Conservation (phyloP, 2,888 invertebrate species). For the Drosophila multiciliata region DNA sequence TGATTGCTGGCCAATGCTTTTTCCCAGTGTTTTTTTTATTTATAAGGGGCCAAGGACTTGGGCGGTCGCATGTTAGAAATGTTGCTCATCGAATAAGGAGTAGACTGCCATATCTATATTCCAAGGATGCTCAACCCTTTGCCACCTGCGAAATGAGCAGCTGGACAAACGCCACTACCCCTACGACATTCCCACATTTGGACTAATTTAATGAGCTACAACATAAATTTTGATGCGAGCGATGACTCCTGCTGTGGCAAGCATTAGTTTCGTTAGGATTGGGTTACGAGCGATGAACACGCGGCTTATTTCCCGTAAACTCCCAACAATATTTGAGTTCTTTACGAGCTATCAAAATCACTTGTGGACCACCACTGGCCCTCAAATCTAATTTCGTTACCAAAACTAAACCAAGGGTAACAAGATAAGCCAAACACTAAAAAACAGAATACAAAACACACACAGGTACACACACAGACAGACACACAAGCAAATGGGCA, state of each 20-base stretch:
- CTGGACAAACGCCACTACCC: conserved; percentile 7
- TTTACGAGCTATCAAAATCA: conserved; percentile 81
- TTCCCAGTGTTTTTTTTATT: background rate
- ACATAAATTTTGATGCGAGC: conserved; percentile 72
- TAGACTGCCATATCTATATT: background rate
- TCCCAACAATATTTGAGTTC: conserved; percentile 66
- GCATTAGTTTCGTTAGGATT: conserved; percentile 41
- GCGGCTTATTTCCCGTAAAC: conserved; percentile 47
- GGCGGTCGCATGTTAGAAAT: conserved; percentile 45
- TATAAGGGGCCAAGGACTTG: background rate
- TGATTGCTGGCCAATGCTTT: conserved; percentile 62
- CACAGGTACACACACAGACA: background rate
- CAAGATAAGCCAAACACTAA: conserved; percentile 67
- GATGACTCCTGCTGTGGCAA: conserved; percentile 67
- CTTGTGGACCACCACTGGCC: conserved; percentile 64
- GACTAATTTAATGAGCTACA: conserved; percentile 80
- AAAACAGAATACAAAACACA: conserved; percentile 34
- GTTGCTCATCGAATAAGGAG: background rate
- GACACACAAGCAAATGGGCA: conserved; percentile 35
- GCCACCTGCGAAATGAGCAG: conserved; percentile 34
- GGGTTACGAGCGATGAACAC: conserved; percentile 25
- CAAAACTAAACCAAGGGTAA: conserved; percentile 70
- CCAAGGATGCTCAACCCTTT: conserved; percentile 62
- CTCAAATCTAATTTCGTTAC: conserved; percentile 83
- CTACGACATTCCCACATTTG: conserved; percentile 62